A percentile compares a stretch with the other conserved stretches of the same genome.
phyloP scores from a whole-genome alignment of 2,113 vertebrate species.

The Rhabdomys dilectus region DNA sequence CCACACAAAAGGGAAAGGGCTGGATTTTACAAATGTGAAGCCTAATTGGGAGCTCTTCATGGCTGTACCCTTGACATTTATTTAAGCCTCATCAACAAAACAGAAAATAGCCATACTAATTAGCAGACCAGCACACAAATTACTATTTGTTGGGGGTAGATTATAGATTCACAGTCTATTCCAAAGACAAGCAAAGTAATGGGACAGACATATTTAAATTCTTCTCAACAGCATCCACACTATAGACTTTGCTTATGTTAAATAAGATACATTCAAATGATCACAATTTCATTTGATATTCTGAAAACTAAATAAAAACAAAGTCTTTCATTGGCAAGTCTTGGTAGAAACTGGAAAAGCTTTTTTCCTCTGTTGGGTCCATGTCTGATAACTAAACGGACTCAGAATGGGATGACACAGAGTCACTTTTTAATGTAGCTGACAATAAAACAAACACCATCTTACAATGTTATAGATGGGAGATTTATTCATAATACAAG shows the following conservation, averaged over 20 bases:
- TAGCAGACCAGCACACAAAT: slow-evolving; percentile 83
- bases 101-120: slow-evolving; percentile 88
- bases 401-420: not conserved
- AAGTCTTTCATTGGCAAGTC: not conserved
- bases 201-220: not conserved
- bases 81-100: slow-evolving; percentile 90
- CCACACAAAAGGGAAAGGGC: slow-evolving; percentile 86
- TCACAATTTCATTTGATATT: slow-evolving; percentile 20
- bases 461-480: not conserved
- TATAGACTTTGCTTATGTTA: slow-evolving; percentile 12
- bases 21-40: slow-evolving; percentile 85
- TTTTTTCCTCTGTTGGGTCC: not conserved
- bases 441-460: not conserved
- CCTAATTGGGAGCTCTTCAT: slow-evolving; percentile 90
- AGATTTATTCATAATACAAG: not conserved
- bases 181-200: slow-evolving; percentile 43
- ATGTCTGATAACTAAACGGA: not conserved
- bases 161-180: slow-evolving; percentile 72
- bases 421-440: not conserved
- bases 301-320: slow-evolving; percentile 55
- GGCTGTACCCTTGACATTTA: slow-evolving; percentile 89
- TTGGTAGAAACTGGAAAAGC: not conserved
- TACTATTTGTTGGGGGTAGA: slow-evolving; percentile 72
- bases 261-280: not conserved
- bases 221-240: not conserved